Percentiles rank a stretch among this genome's conserved stretches.
Evolutionary conservation across 2,113 vertebrate genomes (phyloP).

Genomic region (Phycodurus eques): DNA sequence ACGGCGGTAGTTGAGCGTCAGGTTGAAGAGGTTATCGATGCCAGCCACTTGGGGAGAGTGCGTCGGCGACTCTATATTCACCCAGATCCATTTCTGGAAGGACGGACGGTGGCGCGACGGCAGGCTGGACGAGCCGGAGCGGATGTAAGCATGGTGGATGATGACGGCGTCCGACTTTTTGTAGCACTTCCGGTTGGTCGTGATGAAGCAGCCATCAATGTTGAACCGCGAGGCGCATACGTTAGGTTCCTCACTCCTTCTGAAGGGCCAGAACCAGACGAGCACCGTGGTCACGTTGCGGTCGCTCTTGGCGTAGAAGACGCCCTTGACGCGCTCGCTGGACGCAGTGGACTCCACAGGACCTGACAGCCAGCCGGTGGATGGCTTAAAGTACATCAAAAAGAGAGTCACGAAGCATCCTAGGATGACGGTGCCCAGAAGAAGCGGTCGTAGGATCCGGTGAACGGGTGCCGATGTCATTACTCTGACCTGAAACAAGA

Average conservation of each 20-base stretch:
- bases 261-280: conserved; percentile 97
- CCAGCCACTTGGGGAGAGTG: conserved; percentile 88
- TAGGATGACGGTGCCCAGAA: conserved; percentile 85
- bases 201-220: conserved; percentile 89
- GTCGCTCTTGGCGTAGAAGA: conserved; percentile 83
- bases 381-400: conserved; percentile 94
- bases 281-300: conserved; percentile 89
- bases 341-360: conserved; percentile 87
- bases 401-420: conserved; percentile 93
- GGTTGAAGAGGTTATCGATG: conserved; percentile 91
- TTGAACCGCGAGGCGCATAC: conserved; percentile 88
- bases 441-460: conserved; percentile 92
- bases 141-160: conserved; percentile 92
- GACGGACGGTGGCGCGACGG: conserved; percentile 84
- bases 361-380: conserved; percentile 87
- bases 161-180: conserved; percentile 89
- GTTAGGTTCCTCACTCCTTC: conserved; percentile 87
- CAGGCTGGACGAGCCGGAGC: conserved; percentile 88
- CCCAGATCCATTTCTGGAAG: conserved; percentile 98
- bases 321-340: conserved; percentile 84
- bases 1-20: conserved; percentile 90
- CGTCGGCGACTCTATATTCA: conserved; percentile 96
- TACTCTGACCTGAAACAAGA: conserved; percentile 82
- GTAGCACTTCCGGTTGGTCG: conserved; percentile 87
- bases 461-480: conserved; percentile 90